These are phyloP conservation scores for Equus przewalskii DNA, from an alignment of 2,113 vertebrate species.

Conservation along the genomic window DNA sequence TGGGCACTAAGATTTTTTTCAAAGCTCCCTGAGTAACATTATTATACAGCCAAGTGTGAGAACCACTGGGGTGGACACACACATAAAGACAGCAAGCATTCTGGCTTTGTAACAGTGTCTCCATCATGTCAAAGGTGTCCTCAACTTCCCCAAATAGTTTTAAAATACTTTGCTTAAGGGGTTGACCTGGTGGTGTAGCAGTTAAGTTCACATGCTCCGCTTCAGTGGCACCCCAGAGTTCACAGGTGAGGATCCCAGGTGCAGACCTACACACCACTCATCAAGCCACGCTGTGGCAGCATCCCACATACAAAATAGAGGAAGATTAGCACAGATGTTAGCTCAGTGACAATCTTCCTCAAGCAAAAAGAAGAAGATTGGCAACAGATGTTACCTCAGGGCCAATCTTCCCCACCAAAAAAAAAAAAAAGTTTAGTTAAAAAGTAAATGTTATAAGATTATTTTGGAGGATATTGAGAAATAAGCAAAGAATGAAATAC, in stretches of 20 bases:
- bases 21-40: not conserved
- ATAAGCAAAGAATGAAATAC: slow-evolving; percentile 40
- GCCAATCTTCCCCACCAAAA: no score
- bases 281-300: no score
- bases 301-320: no score
- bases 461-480: not conserved
- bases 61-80: not conserved
- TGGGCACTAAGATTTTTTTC: not conserved
- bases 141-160: not conserved
- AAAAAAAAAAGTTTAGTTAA: not conserved
- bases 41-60: not conserved
- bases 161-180: not conserved
- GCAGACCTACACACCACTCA: no score
- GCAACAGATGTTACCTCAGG: no score
- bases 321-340: no score
- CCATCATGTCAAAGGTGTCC: not conserved
- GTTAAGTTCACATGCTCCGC: no score
- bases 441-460: slow-evolving; percentile 17
- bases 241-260: no score
- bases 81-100: not conserved
- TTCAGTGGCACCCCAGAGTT: no score
- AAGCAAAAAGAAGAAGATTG: no score
- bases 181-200: no score
- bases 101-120: not conserved
- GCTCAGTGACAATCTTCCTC: no score